phyloP scores from a whole-genome alignment of 2,888 invertebrate genomes.

The Gastrophysa polygoni region DNA sequence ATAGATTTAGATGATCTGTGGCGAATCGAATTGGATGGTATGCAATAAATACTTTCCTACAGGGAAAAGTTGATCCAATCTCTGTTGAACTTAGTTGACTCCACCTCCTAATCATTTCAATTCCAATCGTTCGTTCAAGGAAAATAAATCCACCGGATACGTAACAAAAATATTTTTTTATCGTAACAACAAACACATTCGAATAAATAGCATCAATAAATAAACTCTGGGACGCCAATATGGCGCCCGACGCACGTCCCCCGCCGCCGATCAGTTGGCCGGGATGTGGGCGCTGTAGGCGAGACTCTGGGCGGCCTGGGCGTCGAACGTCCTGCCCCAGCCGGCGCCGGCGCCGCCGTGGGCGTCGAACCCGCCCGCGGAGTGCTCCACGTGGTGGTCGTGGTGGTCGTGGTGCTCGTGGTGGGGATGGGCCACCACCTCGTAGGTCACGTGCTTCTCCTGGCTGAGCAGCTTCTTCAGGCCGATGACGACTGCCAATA shows the following conservation, averaged over 20 bases:
- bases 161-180: conserved; percentile 32
- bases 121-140: too few species aligned
- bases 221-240: conserved; percentile 49
- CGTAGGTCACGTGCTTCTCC: conserved; percentile 75
- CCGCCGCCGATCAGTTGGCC: conserved; percentile 39
- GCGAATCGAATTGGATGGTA: too few species aligned
- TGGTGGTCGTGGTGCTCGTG: conserved; percentile 63
- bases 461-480: conserved; percentile 81
- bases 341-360: conserved; percentile 55
- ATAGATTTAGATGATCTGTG: neutral
- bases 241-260: conserved; percentile 40
- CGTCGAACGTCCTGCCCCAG: conserved; percentile 65
- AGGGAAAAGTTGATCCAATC: too few species aligned
- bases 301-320: conserved; percentile 63
- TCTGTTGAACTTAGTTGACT: too few species aligned
- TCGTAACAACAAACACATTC: conserved; percentile 31
- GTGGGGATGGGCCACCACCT: conserved; percentile 75
- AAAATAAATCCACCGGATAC: conserved; percentile 6
- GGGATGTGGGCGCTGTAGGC: conserved; percentile 69
- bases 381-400: conserved; percentile 56
- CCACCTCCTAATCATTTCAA: too few species aligned
- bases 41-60: too few species aligned
- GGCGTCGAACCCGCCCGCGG: conserved; percentile 49
- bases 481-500: conserved; percentile 80
- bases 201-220: conserved; percentile 46